A percentile compares a stretch with the other conserved stretches of the same genome.
Evolutionary conservation across 2,113 vertebrate genomes (phyloP).

Genomic region (Lynx canadensis): DNA sequence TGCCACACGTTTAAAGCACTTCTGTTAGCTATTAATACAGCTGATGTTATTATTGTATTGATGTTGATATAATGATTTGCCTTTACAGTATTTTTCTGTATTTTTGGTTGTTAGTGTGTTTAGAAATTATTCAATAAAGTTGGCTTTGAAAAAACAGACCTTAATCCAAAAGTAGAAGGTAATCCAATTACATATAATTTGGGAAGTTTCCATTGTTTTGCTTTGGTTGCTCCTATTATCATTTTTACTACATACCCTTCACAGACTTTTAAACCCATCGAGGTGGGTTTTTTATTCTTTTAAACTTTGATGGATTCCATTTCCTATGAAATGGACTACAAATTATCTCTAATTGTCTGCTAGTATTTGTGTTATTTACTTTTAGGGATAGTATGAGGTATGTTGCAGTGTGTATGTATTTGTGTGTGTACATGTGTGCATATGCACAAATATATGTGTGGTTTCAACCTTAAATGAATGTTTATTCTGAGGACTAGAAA

Average conservation of each 20-base stretch:
- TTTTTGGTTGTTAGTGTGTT: background rate
- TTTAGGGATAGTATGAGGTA: background rate
- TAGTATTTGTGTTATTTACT: constrained; percentile 13
- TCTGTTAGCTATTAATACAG: background rate
- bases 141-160: background rate
- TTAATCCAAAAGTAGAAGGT: constrained; percentile 5
- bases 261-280: background rate
- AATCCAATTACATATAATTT: background rate
- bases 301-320: background rate
- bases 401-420: background rate
- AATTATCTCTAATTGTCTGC: background rate
- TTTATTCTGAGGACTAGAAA: constrained; percentile 20
- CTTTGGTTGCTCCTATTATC: background rate
- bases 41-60: background rate
- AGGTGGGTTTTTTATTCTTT: background rate
- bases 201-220: background rate
- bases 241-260: background rate
- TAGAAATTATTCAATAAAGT: constrained; percentile 54
- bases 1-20: background rate
- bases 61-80: background rate
- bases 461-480: background rate
- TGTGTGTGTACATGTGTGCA: too few species aligned
- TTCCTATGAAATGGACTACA: background rate
- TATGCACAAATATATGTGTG: background rate
- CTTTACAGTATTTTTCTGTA: constrained; percentile 7